A percentile compares a stretch with the other conserved stretches of the same genome.
These are phyloP conservation scores for Nerophis ophidion DNA, from an alignment of 2,113 vertebrate species.

Conservation along the genomic window DNA sequence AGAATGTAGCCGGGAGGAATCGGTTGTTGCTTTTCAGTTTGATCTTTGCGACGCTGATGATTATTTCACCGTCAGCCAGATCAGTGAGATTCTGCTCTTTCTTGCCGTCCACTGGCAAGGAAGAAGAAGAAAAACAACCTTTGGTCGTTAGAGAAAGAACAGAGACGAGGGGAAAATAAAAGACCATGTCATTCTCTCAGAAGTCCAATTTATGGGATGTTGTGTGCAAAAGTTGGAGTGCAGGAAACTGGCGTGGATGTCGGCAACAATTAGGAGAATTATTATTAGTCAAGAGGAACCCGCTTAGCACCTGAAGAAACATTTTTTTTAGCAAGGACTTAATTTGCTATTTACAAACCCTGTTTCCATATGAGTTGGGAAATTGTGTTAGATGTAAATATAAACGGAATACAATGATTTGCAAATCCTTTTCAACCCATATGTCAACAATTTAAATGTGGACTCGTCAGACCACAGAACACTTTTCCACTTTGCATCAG, in stretches of 20 bases:
- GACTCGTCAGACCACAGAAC: no score
- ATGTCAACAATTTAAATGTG: no score
- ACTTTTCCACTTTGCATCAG: no score
- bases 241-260: constrained; percentile 13
- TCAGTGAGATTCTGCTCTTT: constrained; percentile 27
- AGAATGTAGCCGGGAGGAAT: constrained; percentile 27
- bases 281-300: constrained; percentile 1
- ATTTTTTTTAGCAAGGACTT: not conserved
- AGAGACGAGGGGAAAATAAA: not conserved
- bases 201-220: constrained; percentile 10
- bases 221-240: constrained; percentile 18
- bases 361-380: no score
- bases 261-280: constrained; percentile 8
- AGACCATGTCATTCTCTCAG: constrained; percentile 11
- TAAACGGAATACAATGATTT: no score
- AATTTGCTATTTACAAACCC: no score
- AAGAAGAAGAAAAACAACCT: not conserved
- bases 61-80: constrained; percentile 3
- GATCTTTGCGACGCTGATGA: constrained; percentile 22
- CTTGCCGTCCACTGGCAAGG: constrained; percentile 6
- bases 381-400: no score
- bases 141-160: constrained; percentile 4
- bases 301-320: not conserved
- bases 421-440: no score
- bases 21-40: constrained; percentile 12